Evolutionary conservation across 2,888 invertebrate genomes (phyloP).

Genomic region (Nudaria mundana): DNA sequence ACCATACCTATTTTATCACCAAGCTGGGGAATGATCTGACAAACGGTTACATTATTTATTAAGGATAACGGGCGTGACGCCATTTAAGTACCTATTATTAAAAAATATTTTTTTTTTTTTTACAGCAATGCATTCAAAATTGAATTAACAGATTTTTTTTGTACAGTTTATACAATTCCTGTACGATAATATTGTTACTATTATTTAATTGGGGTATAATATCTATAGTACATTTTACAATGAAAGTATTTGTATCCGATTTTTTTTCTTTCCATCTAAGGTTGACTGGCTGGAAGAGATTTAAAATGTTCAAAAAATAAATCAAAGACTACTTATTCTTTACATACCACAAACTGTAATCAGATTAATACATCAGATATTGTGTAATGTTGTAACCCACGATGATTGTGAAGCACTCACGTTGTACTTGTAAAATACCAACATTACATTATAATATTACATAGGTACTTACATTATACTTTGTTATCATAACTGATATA

Average conservation of each 20-base stretch:
- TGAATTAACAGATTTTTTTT: background rate
- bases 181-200: background rate
- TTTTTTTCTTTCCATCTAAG: too few species aligned
- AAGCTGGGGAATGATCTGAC: constrained; percentile 29
- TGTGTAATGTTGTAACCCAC: background rate
- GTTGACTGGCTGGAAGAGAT: too few species aligned
- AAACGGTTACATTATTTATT: constrained; percentile 15
- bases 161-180: background rate
- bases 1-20: constrained; percentile 48
- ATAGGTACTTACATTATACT: too few species aligned
- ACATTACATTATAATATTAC: too few species aligned
- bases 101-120: background rate
- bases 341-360: too few species aligned
- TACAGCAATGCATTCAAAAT: too few species aligned
- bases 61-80: background rate
- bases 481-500: background rate
- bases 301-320: too few species aligned
- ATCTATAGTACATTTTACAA: too few species aligned
- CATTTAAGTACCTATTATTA: background rate
- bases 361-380: constrained; percentile 4
- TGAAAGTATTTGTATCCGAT: too few species aligned
- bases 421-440: background rate
- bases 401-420: background rate
- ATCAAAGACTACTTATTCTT: too few species aligned
- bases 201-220: too few species aligned